These are phyloP conservation scores for Lonchura striata DNA, from an alignment of 2,113 vertebrate genomes.

Conservation along the genomic window DNA sequence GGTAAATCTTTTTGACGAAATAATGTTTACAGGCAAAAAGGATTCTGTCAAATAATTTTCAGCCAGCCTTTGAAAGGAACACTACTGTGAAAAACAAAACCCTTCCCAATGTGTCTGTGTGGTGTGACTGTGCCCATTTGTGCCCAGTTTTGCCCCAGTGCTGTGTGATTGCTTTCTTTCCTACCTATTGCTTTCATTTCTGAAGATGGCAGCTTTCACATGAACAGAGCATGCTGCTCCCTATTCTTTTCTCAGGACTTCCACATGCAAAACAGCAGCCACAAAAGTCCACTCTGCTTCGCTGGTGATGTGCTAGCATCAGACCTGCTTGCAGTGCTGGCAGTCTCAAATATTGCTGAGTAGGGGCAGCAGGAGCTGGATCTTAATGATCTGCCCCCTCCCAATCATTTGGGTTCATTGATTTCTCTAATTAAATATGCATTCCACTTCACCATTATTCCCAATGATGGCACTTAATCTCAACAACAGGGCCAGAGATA, in stretches of 20 bases:
- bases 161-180: neutral
- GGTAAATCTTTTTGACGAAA: neutral
- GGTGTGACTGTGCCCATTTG: neutral
- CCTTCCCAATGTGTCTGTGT: neutral
- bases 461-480: neutral
- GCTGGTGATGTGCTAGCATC: neutral
- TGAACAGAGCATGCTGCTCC: neutral
- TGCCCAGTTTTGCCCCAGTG: neutral
- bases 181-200: neutral
- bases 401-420: slow-evolving; percentile 1
- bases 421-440: slow-evolving; percentile 47
- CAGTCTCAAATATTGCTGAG: neutral
- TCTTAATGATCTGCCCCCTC: neutral
- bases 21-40: neutral
- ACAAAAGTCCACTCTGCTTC: neutral
- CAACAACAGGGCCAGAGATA: neutral
- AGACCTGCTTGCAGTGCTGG: accelerated
- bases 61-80: neutral
- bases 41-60: neutral
- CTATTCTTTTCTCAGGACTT: neutral
- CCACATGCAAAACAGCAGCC: neutral
- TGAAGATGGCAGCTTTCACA: neutral
- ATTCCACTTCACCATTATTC: slow-evolving; percentile 23
- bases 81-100: neutral
- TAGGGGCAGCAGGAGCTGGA: neutral